phyloP scores from a whole-genome alignment of 2,113 vertebrate species.

The Ranitomeya imitator region DNA sequence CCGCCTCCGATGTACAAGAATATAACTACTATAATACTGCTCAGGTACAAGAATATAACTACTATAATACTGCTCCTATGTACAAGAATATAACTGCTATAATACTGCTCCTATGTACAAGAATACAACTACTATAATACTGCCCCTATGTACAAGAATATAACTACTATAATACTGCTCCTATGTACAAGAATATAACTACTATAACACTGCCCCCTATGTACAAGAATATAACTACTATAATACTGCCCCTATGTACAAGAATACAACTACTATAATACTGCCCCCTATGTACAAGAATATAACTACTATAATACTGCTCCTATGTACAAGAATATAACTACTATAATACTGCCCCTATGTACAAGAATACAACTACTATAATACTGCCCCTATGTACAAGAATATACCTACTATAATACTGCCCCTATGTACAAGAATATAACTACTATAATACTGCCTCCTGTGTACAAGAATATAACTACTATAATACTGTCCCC shows the following conservation, averaged over 20 bases:
- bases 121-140: slow-evolving; percentile 4
- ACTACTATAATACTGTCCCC: neutral
- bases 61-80: slow-evolving; percentile 1
- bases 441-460: slow-evolving; percentile 3
- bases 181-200: slow-evolving; percentile 10
- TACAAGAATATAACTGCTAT: neutral
- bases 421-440: neutral
- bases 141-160: neutral
- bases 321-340: slow-evolving; percentile 4
- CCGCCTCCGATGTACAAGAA: neutral
- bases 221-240: slow-evolving; percentile 8
- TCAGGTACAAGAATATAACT: neutral
- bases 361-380: slow-evolving; percentile 2
- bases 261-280: slow-evolving; percentile 5
- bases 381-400: neutral
- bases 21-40: slow-evolving; percentile 11
- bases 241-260: neutral
- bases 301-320: neutral
- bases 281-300: neutral
- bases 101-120: neutral
- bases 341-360: slow-evolving; percentile 5
- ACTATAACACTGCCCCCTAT: neutral
- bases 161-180: slow-evolving; percentile 10
- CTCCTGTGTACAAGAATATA: slow-evolving; percentile 1
- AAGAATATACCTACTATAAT: neutral